phyloP scores from a whole-genome alignment of 2,113 vertebrate species.

The Apodemus sylvaticus region DNA sequence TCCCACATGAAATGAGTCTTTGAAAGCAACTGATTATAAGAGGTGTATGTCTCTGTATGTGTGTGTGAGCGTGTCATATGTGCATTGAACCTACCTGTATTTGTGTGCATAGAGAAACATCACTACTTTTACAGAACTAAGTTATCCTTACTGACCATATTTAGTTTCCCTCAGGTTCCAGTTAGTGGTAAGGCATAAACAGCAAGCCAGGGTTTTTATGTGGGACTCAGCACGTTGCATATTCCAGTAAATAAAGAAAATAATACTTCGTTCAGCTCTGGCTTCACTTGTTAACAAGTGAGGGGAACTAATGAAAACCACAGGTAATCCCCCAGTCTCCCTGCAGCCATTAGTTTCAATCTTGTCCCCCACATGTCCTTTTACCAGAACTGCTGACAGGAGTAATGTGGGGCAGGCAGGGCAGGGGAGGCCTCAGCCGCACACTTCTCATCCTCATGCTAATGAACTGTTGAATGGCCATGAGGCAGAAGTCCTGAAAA shows the following conservation, averaged over 20 bases:
- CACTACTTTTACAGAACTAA: conserved; percentile 1
- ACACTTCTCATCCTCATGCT: not conserved
- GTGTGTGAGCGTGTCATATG: not conserved
- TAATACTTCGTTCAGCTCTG: not conserved
- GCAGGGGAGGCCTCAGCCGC: not conserved
- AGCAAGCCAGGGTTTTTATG: conserved; percentile 32
- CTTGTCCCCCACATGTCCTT: conserved; percentile 18
- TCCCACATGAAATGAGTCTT: not conserved
- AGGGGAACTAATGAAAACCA: conserved; percentile 36
- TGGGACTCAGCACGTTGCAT: not conserved
- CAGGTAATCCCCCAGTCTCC: conserved; percentile 30
- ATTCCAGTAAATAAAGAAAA: conserved; percentile 18
- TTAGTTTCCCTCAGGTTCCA: not conserved
- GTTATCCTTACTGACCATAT: not conserved
- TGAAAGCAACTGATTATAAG: not conserved
- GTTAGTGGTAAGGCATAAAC: not conserved
- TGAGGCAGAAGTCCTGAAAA: not conserved
- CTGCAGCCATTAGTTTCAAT: conserved; percentile 56
- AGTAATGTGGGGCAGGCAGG: not conserved
- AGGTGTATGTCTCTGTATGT: not conserved
- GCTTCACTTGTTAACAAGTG: conserved; percentile 47
- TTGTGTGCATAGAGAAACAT: not conserved
- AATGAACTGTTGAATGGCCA: conserved; percentile 43
- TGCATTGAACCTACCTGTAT: not conserved
- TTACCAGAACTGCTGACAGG: conserved; percentile 39